Base-by-base conservation (phyloP, 2,888 invertebrate species). In the Eupeodes latifasciatus region DNA sequence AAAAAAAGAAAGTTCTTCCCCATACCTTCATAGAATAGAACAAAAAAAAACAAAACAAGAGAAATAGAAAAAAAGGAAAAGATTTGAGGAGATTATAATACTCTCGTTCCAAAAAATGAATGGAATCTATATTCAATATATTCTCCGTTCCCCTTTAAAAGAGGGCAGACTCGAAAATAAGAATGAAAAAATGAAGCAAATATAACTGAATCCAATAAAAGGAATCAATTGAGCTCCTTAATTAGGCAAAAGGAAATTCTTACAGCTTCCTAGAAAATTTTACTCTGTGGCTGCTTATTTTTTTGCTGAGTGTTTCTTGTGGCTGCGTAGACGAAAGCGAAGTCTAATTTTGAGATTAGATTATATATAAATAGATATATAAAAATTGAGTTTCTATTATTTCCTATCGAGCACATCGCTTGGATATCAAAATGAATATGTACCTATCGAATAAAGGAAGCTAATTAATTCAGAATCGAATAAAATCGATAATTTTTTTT, bases 221-320 rank as follows among this genome's bases (percentile, higher is more conserved):
- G 14, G 75, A 78, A 82, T 57, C 78, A 78, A 86, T 82, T 78
- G 74, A 82, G 85, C 82, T 62, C 53, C 78, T 86, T 86, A 86
- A 86, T 86, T 86, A 86, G 78, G 69, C 75, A 79, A 79, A 82
- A 75, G 71, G 75, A 86, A 82, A 78, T 75, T 71, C 78, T 78
- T 67, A 79, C 59, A 72, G 77, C 64, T 71, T 61, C 71, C 57
- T 47, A 49, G 49, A 14, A 11, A 16, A 64, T 75, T 5, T 69
- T 71, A 2, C 27, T 27, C 61, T 77, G 51, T 47, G 36, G 66
- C 49, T 61, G 34, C 27, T 19, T 0, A 44, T 62, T 44, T 64
- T 36, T 64, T 12, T 14, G 44, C 64, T 14, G 12, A 19, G 12
- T n/a, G 6, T 27, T 27, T 64, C 16, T 47, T 47, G 57, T 47